Base-by-base conservation (phyloP, 2,888 invertebrate genomes). In the Maniola hyperantus region DNA sequence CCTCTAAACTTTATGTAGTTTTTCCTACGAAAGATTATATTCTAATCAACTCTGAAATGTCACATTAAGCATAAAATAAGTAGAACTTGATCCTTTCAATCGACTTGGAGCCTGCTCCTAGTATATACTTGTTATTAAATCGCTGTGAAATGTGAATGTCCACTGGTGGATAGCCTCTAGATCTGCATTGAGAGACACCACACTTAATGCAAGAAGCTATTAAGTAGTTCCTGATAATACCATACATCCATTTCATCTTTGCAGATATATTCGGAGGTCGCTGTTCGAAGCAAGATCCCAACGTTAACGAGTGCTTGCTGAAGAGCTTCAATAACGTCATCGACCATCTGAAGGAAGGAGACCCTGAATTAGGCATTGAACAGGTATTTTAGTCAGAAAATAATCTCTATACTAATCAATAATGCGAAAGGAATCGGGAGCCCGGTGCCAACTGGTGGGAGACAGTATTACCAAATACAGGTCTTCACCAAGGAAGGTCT, bases 291-390 rank as follows among this genome's bases (percentile, higher is more conserved):
- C 88, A 89, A 69, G 96, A 96, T 79, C 94, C 95, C 2, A 91
- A 95, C 63, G 93, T 97, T 10, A 96, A 97, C 79, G 91, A 93
- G 15, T 97, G 97, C 76, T 88, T 97, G 50, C 93, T 94, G 62
- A 94, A 94, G 72, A 95, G 96, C 68, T 96, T 96, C 73, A 97
- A 97, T 83, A 93, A 93, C 64, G 93, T 97, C 65, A 93, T 96
- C 7, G 94, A 95, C 65, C 94, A 95, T 77, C 94, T 97, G 77
- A 94, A 95, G 68, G 89, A 94, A 69, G 97, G 97, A 73, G 94
- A 96, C 72, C 96, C 96, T 0, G 96, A 96, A 80, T 84, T 96
- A 48, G 95, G 94, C 54, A 93, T 96, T 57, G 93, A 92, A 76
- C 94, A 95, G 90, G 94, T 94, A 81, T 6, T 6, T 11, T 2